Evolutionary conservation across 2,888 invertebrate genomes (phyloP).

Genomic region (Lomographa bimaculata): DNA sequence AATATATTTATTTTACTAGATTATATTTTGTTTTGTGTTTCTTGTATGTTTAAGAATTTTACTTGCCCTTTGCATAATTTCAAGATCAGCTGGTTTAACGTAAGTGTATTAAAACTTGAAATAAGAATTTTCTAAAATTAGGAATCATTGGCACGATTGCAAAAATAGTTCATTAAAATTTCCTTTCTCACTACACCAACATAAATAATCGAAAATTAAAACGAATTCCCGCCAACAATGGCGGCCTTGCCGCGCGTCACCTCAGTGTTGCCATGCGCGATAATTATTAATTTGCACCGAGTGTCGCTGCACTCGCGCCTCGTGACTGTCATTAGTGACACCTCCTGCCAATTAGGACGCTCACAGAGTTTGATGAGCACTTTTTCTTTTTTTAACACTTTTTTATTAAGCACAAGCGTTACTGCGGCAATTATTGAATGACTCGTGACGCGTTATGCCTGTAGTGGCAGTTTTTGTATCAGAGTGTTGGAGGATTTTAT

Average conservation of each 20-base stretch:
- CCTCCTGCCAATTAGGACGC: constrained; percentile 80
- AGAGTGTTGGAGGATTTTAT: constrained; percentile 42
- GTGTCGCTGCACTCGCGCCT: constrained; percentile 45
- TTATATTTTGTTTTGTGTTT: no score
- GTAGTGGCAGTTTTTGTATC: constrained; percentile 52
- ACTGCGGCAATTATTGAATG: constrained; percentile 78
- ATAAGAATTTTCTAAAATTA: no score
- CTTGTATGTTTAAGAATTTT: no score
- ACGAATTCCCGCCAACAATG: constrained; percentile 61
- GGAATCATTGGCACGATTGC: no score
- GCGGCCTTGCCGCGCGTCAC: constrained; percentile 61
- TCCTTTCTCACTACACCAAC: constrained; percentile 27
- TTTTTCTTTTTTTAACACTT: constrained; percentile 39
- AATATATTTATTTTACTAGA: no score
- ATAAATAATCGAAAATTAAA: constrained; percentile 59
- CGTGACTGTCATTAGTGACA: constrained; percentile 78
- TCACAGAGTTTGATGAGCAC: constrained; percentile 75
- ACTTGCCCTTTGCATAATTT: no score
- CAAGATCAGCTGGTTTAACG: no score
- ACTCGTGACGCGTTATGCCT: constrained; percentile 61
- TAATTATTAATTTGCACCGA: constrained; percentile 80
- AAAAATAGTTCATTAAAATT: no score
- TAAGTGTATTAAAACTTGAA: no score
- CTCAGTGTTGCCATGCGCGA: constrained; percentile 78
- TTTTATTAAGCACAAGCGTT: constrained; percentile 77